Evolutionary conservation across 2,888 invertebrate genomes (phyloP), one percentile per base, ranked within the genome.

Genomic region (Agonopterix heracliana): DNA sequence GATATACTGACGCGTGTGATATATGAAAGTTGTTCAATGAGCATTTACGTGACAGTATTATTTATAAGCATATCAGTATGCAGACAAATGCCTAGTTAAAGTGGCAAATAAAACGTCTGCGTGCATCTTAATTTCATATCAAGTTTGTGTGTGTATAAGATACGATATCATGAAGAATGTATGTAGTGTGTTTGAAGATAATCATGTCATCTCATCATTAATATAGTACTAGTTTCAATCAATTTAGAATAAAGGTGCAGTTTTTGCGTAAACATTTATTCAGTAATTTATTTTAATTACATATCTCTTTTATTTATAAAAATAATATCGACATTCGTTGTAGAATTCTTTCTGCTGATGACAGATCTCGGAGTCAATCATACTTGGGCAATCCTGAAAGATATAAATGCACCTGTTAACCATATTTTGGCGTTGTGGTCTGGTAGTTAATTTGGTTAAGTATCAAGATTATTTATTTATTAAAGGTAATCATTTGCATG

Each of bases 21-120:
- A 77, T 63, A 63, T 67, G 69, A 74, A 71, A 74, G 69, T 73
- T 74, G 66, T 70, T 60, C 57, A 57, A 63, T 72, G 81, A 82
- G 79, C 81, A 80, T 83, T 85, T 82, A 83, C 81, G 80, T 86
- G 84, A 83, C 86, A 86, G 85, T 86, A 86, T 87, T 87, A 85
- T 70, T 66, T 77, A 57, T 66, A 78, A 74, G 72, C 72, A 71
- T 73, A 70, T 73, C 66, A 70, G 73, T 74, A 71, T 66, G 71
- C 69, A 71, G 67, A 69, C 70, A 64, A 63, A 61, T 61, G 60
- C 63, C 59, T 9, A 3, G 38, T 38, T 17, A 26, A 26, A 26
- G 26, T 26, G 26, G 26, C 26, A 26, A 26, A 26, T 26, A 51
- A 52, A 49, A 48, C 11, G 41, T n/a, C 10, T 38, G 38, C 1